A percentile compares a stretch with the other conserved stretches of the same genome.
Evolutionary conservation across 2,113 vertebrate species (phyloP).

Genomic region (Bubo scandiacus): DNA sequence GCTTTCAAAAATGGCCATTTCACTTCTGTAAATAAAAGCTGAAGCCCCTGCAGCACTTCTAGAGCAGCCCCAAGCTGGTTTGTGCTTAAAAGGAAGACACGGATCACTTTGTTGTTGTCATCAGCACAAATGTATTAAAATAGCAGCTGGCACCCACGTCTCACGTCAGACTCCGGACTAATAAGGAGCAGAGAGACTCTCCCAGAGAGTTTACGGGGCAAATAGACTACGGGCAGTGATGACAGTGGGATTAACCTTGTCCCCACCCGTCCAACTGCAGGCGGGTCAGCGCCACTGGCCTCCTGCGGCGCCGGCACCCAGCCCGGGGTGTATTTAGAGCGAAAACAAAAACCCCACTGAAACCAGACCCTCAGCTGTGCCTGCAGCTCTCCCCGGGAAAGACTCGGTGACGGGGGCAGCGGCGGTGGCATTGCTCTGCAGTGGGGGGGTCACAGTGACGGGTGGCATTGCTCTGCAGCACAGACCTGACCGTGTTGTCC

Average conservation of each 20-base stretch:
- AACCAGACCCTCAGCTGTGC: constrained; percentile 12
- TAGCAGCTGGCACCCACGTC: background rate
- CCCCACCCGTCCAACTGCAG: background rate
- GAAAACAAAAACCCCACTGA: background rate
- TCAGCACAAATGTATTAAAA: background rate
- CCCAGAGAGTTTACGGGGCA: accelerated
- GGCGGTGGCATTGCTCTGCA: accelerated
- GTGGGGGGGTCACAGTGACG: background rate
- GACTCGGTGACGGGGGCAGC: accelerated
- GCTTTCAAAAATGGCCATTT: background rate
- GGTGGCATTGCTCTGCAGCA: background rate
- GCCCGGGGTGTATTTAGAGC: accelerated
- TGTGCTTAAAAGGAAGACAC: background rate
- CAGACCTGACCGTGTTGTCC: accelerated
- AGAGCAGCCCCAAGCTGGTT: background rate
- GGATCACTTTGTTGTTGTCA: background rate
- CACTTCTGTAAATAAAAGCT: background rate
- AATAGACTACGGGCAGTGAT: accelerated
- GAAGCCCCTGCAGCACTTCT: background rate
- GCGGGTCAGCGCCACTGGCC: background rate
- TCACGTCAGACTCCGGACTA: background rate
- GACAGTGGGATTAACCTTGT: background rate
- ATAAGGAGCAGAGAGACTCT: background rate
- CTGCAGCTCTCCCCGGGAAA: background rate
- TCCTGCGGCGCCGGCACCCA: accelerated